Percentiles rank a stretch among this genome's conserved stretches.
Conservation (phyloP, 2,888 invertebrate species). For the Netelia virgata region DNA sequence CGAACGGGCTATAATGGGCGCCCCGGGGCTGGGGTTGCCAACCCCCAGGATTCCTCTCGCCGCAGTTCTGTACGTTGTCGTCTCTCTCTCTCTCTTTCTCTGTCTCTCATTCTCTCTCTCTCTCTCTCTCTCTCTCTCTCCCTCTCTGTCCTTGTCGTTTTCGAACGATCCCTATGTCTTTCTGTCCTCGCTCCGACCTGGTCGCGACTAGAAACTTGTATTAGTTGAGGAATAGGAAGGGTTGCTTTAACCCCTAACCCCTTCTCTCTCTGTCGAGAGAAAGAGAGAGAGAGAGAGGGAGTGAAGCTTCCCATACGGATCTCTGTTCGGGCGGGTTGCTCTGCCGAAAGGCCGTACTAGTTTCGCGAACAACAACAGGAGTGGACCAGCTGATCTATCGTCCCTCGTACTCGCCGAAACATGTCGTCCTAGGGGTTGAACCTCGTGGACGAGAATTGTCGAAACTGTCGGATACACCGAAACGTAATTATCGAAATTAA, state of each 20-base stretch:
- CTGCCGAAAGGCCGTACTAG: constrained; percentile 70
- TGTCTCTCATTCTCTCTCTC: constrained; percentile 25
- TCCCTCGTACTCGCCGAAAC: constrained; percentile 68
- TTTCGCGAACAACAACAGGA: constrained; percentile 35
- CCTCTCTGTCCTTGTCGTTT: constrained; percentile 14
- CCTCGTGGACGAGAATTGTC: constrained; percentile 39
- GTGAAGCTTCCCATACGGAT: constrained; percentile 38
- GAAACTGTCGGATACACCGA: not conserved
- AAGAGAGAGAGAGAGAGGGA: too few relatives aligned
- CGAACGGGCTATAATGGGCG: constrained; percentile 78
- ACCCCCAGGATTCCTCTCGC: constrained; percentile 1
- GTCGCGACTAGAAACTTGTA: not conserved
- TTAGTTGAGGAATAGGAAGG: constrained; percentile 71
- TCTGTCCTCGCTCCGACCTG: constrained; percentile 7
- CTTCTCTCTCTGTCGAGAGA: too few relatives aligned
- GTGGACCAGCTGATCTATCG: constrained; percentile 72
- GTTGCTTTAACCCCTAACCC: constrained; percentile 69
- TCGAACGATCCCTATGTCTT: not conserved
- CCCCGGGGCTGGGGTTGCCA: constrained; percentile 71
- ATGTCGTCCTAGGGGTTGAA: constrained; percentile 54
- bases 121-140: constrained; percentile 28
- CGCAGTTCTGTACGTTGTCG: not conserved
- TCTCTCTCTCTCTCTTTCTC: constrained; percentile 24
- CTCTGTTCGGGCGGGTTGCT: constrained; percentile 49
- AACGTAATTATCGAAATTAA: not conserved